Evolutionary conservation across 2,797 vertebrate genomes (phyloP).

Genomic region (Gallirallus australis): DNA sequence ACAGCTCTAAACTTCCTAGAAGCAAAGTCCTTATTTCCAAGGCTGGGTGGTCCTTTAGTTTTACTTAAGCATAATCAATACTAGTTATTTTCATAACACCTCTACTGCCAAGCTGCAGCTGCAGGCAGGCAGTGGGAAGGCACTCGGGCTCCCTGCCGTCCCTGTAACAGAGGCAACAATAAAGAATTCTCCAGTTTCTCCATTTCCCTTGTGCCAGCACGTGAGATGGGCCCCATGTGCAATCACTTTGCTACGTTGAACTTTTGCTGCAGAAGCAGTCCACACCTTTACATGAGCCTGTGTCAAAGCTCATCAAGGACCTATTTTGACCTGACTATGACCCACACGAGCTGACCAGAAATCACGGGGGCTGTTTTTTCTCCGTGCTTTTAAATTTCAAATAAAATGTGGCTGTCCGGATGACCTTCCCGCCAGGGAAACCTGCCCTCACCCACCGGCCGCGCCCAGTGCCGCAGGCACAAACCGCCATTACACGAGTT

Average conservation of each 20-base stretch:
- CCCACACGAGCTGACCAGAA: background rate
- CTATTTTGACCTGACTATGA: background rate
- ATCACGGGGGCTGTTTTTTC: accelerated
- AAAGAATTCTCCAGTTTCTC: background rate
- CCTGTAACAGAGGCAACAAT: background rate
- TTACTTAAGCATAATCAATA: background rate
- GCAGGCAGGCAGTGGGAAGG: background rate
- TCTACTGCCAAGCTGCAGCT: accelerated
- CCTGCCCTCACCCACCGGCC: accelerated
- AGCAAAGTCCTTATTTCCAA: background rate
- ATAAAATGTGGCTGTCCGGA: accelerated
- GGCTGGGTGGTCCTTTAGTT: background rate
- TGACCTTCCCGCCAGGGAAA: accelerated
- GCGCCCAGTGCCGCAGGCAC: background rate
- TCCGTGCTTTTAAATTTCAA: background rate
- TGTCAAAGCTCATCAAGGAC: background rate
- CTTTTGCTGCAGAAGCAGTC: background rate
- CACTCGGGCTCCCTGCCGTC: accelerated
- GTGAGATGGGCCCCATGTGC: accelerated
- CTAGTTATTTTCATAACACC: background rate
- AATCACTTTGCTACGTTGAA: background rate
- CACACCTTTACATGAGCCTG: background rate
- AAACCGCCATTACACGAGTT: accelerated
- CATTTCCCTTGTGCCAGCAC: background rate
- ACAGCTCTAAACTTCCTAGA: background rate